These are phyloP conservation scores for Alaudala cheleensis DNA, from an alignment of 2,113 vertebrate species.

Conservation along the genomic window DNA sequence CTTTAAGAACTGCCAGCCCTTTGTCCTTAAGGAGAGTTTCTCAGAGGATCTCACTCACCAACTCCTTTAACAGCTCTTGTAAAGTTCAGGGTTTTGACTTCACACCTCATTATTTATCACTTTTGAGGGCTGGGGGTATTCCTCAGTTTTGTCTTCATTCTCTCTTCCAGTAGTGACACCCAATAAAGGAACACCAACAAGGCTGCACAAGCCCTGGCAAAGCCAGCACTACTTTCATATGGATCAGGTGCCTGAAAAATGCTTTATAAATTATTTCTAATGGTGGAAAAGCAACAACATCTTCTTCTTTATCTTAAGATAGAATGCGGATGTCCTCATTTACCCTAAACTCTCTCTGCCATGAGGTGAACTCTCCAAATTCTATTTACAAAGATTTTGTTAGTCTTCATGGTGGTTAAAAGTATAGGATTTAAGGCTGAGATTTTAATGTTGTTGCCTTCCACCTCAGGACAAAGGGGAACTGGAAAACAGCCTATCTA, in stretches of 20 bases:
- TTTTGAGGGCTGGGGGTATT: rapidly evolving
- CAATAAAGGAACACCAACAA: neutral
- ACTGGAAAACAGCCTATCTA: neutral
- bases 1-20: neutral
- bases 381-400: neutral
- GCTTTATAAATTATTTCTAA: neutral
- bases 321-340: neutral
- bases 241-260: neutral
- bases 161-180: neutral
- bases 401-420: neutral
- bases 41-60: neutral
- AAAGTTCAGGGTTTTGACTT: neutral
- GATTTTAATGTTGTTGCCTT: neutral
- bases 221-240: neutral
- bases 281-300: neutral
- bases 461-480: neutral
- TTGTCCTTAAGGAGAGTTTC: neutral
- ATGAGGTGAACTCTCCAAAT: neutral
- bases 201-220: neutral
- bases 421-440: neutral
- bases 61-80: neutral
- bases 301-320: neutral
- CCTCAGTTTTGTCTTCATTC: neutral
- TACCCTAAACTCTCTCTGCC: neutral
- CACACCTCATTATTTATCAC: neutral